phyloP scores from a whole-genome alignment of 2,888 invertebrate species.

The Hirudinaria manillensis region DNA sequence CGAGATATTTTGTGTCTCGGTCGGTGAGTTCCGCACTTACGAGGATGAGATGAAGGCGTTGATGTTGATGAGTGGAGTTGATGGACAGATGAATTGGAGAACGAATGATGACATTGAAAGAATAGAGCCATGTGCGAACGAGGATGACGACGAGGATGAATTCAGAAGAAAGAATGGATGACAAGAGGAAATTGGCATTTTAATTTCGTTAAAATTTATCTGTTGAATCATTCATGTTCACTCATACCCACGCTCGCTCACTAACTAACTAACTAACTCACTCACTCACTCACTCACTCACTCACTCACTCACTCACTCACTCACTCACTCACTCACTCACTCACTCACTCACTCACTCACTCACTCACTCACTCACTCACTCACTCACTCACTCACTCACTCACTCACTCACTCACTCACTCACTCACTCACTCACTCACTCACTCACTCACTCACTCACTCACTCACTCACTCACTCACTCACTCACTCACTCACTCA shows the following conservation, averaged over 20 bases:
- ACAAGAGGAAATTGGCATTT: not conserved
- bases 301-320: not conserved
- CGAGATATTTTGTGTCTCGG: too few relatives aligned
- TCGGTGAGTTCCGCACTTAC: too few relatives aligned
- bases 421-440: not conserved
- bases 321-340: not conserved
- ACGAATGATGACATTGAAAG: too few relatives aligned
- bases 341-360: not conserved
- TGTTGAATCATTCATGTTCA: not conserved
- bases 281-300: not conserved
- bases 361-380: not conserved
- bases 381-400: not conserved
- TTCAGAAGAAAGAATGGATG: too few relatives aligned
- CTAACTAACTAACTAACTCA: too few relatives aligned
- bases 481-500: constrained; percentile 29
- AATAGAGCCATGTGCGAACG: too few relatives aligned
- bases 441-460: constrained; percentile 23
- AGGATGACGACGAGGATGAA: too few relatives aligned
- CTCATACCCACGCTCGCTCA: not conserved
- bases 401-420: not conserved
- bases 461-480: constrained; percentile 25
- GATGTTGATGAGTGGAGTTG: too few relatives aligned
- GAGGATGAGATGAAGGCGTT: too few relatives aligned
- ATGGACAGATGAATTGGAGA: too few relatives aligned
- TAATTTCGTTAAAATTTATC: not conserved